These are phyloP conservation scores for Tetrax tetrax DNA, from an alignment of 2,113 vertebrate species.

Conservation along the genomic window DNA sequence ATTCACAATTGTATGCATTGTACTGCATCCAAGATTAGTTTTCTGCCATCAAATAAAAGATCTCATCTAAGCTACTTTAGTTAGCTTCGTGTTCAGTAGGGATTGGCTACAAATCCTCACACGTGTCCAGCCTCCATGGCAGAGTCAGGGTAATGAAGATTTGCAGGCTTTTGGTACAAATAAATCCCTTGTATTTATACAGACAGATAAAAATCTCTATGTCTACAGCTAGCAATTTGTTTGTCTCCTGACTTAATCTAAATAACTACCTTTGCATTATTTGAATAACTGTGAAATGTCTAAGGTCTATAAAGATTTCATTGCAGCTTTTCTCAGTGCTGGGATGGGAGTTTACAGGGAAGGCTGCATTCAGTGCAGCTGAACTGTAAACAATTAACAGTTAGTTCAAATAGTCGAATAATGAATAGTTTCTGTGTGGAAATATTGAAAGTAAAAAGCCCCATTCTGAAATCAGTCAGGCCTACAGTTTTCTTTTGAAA, in stretches of 20 bases:
- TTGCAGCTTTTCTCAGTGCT: not conserved
- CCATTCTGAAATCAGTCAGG: not conserved
- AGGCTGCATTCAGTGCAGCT: not conserved
- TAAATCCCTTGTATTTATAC: not conserved
- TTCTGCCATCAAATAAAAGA: not conserved
- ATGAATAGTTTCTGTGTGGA: not conserved
- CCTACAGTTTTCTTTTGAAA: not conserved
- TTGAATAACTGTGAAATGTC: not conserved
- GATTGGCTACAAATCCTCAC: constrained; percentile 41
- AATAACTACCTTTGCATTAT: not conserved
- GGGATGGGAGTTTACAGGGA: not conserved
- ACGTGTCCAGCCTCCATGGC: not conserved
- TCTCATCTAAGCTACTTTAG: constrained; percentile 45
- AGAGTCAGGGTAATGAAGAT: constrained; percentile 43
- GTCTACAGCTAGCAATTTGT: not conserved
- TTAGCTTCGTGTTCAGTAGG: constrained; percentile 12
- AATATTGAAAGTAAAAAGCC: not conserved
- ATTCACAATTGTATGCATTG: not conserved
- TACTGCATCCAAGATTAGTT: not conserved
- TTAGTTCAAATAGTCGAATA: not conserved
- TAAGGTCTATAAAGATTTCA: not conserved
- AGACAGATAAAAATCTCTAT: not conserved
- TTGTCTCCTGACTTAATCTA: not conserved
- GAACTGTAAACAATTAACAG: not conserved
- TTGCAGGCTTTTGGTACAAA: not conserved